A percentile compares a stretch with the other conserved stretches of the same genome.
phyloP scores from a whole-genome alignment of 92 coral and sea anemone species.

The Porites lobata region DNA sequence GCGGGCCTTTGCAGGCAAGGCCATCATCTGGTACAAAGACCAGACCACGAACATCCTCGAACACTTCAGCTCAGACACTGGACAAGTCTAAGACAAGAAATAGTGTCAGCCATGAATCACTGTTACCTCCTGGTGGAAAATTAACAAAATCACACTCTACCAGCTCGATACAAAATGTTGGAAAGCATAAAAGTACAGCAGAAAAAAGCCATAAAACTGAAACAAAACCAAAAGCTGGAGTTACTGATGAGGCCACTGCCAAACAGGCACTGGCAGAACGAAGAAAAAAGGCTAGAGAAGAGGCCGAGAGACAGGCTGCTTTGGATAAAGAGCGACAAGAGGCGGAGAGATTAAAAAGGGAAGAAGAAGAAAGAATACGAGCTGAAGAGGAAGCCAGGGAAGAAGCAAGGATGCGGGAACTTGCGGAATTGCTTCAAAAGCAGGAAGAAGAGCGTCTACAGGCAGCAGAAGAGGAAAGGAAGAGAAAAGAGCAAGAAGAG shows the following conservation, averaged over 20 bases:
- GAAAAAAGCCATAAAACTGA: constrained; percentile 76
- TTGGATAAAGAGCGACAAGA: constrained; percentile 93
- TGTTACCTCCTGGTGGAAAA: constrained; percentile 66
- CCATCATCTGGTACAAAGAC: constrained; percentile 76
- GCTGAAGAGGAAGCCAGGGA: constrained; percentile 94
- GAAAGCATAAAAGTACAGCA: constrained; percentile 50
- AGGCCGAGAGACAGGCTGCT: constrained; percentile 96
- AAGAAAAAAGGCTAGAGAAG: constrained; percentile 94
- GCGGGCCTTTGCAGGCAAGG: constrained; percentile 62
- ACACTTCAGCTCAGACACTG: constrained; percentile 35
- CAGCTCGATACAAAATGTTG: constrained; percentile 83
- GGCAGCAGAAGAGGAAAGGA: constrained; percentile 80
- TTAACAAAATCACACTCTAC: constrained; percentile 95
- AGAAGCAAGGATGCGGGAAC: constrained; percentile 86
- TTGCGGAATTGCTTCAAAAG: constrained; percentile 79
- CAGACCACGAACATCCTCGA: constrained; percentile 54
- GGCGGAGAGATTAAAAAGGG: constrained; percentile 83
- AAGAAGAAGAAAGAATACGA: constrained; percentile 90
- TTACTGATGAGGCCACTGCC: constrained; percentile 90
- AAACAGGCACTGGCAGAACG: constrained; percentile 95
- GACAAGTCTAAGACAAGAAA: constrained; percentile 53
- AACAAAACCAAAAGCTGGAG: constrained; percentile 92
- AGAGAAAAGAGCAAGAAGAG: constrained; percentile 74
- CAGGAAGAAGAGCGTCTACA: constrained; percentile 88
- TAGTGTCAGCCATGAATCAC: constrained; percentile 70